phyloP scores from a whole-genome alignment of 2,797 vertebrate species.

The Setipinna tenuifilis region DNA sequence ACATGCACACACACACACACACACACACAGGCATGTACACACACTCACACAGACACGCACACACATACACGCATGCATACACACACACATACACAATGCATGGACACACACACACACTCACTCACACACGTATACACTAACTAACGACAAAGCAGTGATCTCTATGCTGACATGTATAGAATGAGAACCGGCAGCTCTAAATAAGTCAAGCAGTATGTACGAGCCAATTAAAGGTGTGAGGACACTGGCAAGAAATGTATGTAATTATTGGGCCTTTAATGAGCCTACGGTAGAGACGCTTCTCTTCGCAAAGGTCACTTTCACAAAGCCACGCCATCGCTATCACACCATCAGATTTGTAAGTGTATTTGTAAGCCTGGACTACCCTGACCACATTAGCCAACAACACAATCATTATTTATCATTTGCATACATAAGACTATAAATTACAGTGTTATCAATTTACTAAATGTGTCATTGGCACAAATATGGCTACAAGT shows the following conservation, averaged over 20 bases:
- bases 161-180: slow-evolving; percentile 54
- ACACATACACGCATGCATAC: neutral
- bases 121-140: slow-evolving; percentile 13
- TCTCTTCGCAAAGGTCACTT: slow-evolving; percentile 59
- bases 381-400: slow-evolving; percentile 11
- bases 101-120: neutral
- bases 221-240: slow-evolving; percentile 79
- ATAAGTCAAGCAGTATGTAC: slow-evolving; percentile 55
- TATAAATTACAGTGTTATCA: neutral
- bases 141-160: neutral
- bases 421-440: neutral
- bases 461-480: neutral
- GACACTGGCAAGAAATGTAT: slow-evolving; percentile 62
- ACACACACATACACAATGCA: slow-evolving; percentile 4
- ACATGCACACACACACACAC: neutral
- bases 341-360: slow-evolving; percentile 43
- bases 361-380: neutral
- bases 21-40: neutral
- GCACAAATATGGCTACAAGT: neutral
- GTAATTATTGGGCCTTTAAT: slow-evolving; percentile 61
- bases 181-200: slow-evolving; percentile 47
- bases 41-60: neutral
- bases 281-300: slow-evolving; percentile 55
- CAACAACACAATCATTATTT: neutral
- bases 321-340: slow-evolving; percentile 39